Conservation (phyloP, 2,113 vertebrate species). For the Oreamnos americanus region DNA sequence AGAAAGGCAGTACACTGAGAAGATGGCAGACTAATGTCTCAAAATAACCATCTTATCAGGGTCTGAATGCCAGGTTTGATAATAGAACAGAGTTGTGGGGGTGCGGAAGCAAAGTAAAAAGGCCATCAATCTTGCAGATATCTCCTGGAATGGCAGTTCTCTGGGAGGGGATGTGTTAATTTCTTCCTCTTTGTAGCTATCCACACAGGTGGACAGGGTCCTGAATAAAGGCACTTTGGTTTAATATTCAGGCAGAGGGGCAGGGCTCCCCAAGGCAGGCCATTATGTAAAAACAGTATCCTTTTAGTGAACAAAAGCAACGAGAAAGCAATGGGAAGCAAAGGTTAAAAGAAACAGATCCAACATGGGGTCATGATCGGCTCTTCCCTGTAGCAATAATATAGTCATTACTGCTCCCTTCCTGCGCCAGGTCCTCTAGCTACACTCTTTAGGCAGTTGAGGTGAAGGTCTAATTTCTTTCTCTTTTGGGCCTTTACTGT, state of each 20-base stretch:
- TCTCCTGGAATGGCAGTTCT: background rate
- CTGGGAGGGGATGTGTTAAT: background rate
- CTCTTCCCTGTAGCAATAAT: background rate
- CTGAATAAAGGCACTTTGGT: background rate
- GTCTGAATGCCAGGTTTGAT: background rate
- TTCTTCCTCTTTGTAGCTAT: background rate
- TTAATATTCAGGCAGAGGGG: background rate
- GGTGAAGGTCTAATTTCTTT: background rate
- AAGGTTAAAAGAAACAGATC: background rate
- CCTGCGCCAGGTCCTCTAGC: background rate
- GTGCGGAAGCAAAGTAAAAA: background rate
- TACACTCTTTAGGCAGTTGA: background rate
- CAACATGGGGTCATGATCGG: background rate
- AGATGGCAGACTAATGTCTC: background rate
- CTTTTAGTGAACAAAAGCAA: background rate
- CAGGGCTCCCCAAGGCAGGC: background rate
- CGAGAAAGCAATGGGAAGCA: background rate
- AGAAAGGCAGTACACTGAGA: background rate
- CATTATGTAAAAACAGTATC: background rate
- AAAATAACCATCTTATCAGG: background rate
- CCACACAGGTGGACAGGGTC: background rate
- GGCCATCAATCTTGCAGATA: background rate
- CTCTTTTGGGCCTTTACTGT: background rate
- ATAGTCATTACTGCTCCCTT: background rate
- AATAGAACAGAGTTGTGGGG: background rate